Evolutionary conservation across 1,140 invertebrate genomes (phyloP), one percentile per base, ranked within the genome.

Genomic region (Solen grandis): DNA sequence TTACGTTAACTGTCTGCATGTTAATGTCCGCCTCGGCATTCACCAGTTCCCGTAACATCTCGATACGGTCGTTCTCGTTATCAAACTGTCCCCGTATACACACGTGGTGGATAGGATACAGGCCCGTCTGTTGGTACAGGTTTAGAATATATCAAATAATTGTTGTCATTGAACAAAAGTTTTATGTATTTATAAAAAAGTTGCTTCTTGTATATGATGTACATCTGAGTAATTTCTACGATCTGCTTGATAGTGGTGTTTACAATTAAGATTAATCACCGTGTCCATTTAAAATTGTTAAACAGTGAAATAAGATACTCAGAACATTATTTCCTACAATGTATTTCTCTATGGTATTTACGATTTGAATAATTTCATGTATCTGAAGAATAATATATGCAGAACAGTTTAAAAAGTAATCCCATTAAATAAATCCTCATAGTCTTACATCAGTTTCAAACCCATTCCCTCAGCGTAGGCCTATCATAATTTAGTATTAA

Each of bases 1-100:
- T 41, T 76, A 74, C 63, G 22, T 78, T 84, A n/a, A 81, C 62
- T 57, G 77, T 84, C 38, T 75, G 62, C 27, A 57, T 59, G 66
- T 75, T 69, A 16, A 63, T 60, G 22, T 84, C 68, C 33, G 70
- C 72, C n/a, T 57, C 59, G 13, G 78, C 63, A 19, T 70, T 50
- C 59, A 59, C 66, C 16, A 81, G 35, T 41, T 46, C 57, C 35
- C 25, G 36, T 19, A 74, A 50, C 72, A 81, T 81, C 2, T 31
- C 68, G 19, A 83, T 22, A 35, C 82, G 54, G 19, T 78, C 75
- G 19, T 66, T 55, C 29, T 70, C 62, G 16, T 77, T 57, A 5
- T 54, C 68, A 27, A 73, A 52, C 22, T 77, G 55, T 14, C 65
- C 66, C 14, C 65, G 63, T 13, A 76, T 66, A 29, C 69, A 50